Conservation (phyloP, 2,797 vertebrate species). For the Chelon labrosus region DNA sequence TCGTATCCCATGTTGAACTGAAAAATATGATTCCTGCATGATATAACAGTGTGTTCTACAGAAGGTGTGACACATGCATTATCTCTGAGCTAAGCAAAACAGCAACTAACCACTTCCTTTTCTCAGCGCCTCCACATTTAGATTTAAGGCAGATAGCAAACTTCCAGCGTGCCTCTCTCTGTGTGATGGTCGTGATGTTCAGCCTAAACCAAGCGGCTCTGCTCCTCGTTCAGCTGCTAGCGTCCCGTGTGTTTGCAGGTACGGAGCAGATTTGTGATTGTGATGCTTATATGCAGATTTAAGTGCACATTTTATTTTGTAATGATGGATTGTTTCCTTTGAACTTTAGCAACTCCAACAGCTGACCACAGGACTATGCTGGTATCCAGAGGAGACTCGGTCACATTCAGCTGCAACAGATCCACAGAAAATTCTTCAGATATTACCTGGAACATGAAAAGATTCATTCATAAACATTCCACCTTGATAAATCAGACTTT, state of each 20-base stretch:
- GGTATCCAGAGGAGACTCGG: constrained; percentile 33
- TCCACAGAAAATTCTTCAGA: fast-evolving
- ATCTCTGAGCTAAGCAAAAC: not conserved
- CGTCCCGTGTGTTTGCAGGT: constrained; percentile 37
- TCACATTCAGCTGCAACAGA: constrained; percentile 39
- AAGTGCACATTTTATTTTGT: not conserved
- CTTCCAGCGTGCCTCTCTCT: not conserved
- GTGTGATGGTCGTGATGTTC: constrained; percentile 40
- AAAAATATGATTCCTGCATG: not conserved
- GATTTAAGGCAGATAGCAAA: not conserved
- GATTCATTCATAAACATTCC: not conserved
- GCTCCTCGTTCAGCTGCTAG: constrained; percentile 5
- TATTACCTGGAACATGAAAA: constrained; percentile 28
- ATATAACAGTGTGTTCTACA: not conserved
- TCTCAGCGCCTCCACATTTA: not conserved
- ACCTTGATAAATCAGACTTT: fast-evolving
- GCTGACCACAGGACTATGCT: fast-evolving
- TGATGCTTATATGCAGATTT: not conserved
- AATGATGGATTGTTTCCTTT: constrained; percentile 4
- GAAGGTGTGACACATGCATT: not conserved
- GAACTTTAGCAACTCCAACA: fast-evolving
- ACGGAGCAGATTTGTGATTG: constrained; percentile 22
- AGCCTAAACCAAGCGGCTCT: constrained; percentile 14
- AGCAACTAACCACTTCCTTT: constrained; percentile 45
- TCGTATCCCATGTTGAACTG: not conserved